Evolutionary conservation across 2,888 invertebrate species (phyloP).

Genomic region (Venustoraphidia nigricollis): DNA sequence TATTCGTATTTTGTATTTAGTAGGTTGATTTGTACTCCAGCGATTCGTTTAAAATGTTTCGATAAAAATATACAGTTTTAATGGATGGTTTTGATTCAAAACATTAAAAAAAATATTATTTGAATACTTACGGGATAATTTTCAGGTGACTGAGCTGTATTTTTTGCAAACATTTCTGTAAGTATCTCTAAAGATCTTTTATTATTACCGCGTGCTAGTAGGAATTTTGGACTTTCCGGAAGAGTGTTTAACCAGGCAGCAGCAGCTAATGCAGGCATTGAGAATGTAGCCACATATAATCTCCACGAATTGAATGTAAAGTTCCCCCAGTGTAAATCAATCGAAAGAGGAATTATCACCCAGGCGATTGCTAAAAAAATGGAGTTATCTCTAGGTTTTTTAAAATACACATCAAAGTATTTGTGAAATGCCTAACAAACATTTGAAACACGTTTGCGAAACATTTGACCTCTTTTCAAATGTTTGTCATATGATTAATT

Average conservation of each 20-base stretch:
- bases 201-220: slow-evolving; percentile 41
- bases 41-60: too few species aligned
- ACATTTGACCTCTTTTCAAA: too few species aligned
- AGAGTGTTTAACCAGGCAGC: slow-evolving; percentile 38
- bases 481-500: too few species aligned
- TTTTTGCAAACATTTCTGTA: slow-evolving; percentile 39
- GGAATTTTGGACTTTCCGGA: slow-evolving; percentile 70
- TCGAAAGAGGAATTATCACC: slow-evolving; percentile 42
- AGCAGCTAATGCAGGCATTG: slow-evolving; percentile 45
- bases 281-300: slow-evolving; percentile 47
- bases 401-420: slow-evolving; percentile 32
- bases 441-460: too few species aligned
- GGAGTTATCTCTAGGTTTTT: not conserved
- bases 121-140: slow-evolving; percentile 30
- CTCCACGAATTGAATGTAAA: slow-evolving; percentile 59
- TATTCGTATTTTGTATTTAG: too few species aligned
- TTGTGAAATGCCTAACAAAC: too few species aligned
- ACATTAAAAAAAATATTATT: slow-evolving; percentile 4
- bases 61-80: too few species aligned
- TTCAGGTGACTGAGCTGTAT: slow-evolving; percentile 28
- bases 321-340: slow-evolving; percentile 15
- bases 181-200: slow-evolving; percentile 44
- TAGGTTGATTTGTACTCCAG: too few species aligned
- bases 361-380: slow-evolving; percentile 45
- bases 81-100: not conserved